Conservation (phyloP, 2,888 invertebrate genomes). For the Chrysolina haemoptera region DNA sequence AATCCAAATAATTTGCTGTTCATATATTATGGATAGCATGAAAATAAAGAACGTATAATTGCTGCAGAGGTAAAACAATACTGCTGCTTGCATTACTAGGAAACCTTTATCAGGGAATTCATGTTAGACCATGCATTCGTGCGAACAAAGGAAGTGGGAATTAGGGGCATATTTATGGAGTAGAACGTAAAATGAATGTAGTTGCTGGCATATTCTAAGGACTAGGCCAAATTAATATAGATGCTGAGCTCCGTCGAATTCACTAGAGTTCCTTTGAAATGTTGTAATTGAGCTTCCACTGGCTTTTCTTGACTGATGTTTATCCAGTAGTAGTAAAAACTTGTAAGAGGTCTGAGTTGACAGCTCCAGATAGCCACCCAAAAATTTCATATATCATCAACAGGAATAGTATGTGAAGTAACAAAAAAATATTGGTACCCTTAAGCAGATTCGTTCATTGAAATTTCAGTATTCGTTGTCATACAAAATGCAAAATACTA, state of each 20-base stretch:
- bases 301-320: constrained; percentile 37
- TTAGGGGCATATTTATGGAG: constrained; percentile 38
- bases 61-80: constrained; percentile 18
- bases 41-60: constrained; percentile 21
- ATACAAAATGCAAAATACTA: no score
- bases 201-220: constrained; percentile 37
- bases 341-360: constrained; percentile 28
- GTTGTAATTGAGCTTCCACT: constrained; percentile 40
- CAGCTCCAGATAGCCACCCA: not conserved
- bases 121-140: constrained; percentile 5
- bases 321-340: constrained; percentile 35
- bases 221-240: constrained; percentile 35
- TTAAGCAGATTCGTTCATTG: no score
- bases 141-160: constrained; percentile 33
- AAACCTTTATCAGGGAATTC: constrained; percentile 10
- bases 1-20: not conserved
- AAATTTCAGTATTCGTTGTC: no score
- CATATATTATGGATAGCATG: not conserved
- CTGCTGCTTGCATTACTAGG: constrained; percentile 13
- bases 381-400: not conserved
- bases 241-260: constrained; percentile 30
- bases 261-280: constrained; percentile 38
- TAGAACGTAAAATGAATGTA: constrained; percentile 36
- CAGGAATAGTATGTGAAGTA: no score
- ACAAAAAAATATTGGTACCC: no score